Evolutionary conservation across 2,113 vertebrate genomes (phyloP), one percentile per base, ranked within the genome.

Genomic region (Meriones unguiculatus): DNA sequence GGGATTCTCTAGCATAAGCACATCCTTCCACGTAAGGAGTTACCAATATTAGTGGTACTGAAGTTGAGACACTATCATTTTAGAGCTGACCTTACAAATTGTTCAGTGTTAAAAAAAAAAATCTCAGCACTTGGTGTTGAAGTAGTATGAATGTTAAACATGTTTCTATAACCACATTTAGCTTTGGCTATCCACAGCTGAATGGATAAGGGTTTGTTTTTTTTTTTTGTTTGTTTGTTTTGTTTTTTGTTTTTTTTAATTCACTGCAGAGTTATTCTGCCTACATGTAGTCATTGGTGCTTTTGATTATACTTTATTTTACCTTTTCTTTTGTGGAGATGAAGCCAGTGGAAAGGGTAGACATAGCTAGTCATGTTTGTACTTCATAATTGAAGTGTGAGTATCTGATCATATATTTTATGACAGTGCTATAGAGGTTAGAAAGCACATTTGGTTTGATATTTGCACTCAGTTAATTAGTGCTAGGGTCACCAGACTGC

Each of bases 381-480:
- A 35, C 4, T 84, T 90, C 62, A 18, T 57, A 20, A 90, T 18
- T 95, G 84, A 70, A 50, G 18, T 77, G 25, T 88, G 20, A n/a
- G 11, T 20, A n/a, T 91, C 67, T 76, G 1, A 30, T 28, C 18
- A 24, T 57, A 67, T 77, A 81, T 65, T 87, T 95, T 81, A 46
- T 87, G 46, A 38, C 52, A 38, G 13, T 82, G 62, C 18, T 57
- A 64, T 15, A 32, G 10, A 77, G 11, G 22, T 92, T 70, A 92
- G 14, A 62, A 93, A 75, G 30, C 64, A 77, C 1, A 59, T 95
- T 91, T 93, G 38, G 8, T 64, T 92, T 93, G 54, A 54, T 87
- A 90, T 90, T 88, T 96, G 89, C 52, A 38, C 17, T 96, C 46
- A 82, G 20, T 15, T 89, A 82, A 62, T 54, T 75, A 69, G 57